Evolutionary conservation across 2,888 invertebrate species (phyloP), one percentile per base, ranked within the genome.

Genomic region (Agrypnus murinus): DNA sequence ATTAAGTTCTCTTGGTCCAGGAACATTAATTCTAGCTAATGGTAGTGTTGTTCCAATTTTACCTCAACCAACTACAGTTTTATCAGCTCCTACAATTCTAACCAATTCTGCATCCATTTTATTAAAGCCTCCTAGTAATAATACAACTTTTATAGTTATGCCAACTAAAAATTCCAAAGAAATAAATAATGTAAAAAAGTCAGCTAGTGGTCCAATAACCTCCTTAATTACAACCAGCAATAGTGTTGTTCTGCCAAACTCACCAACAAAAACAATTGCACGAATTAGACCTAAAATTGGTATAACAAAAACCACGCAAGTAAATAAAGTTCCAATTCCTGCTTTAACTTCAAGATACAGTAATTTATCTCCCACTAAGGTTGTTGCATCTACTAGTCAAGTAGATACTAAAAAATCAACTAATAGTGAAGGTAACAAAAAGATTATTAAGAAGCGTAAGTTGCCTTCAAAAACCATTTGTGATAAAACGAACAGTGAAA

Each of bases 281-380:
- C 40, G 25, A 2, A 69, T 72, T 50, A 62, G 57, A 46, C 72
- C 74, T 5, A 80, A 81, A 70, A 73, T 74, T n/a, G 82, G 80
- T 58, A 60, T 82, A 14, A 85, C 85, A 1, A 79, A 77, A 73
- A 84, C 85, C 1, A 84, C 84, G 2, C 85, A 84, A 73, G 80
- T 84, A 5, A 86, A 85, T 78, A 86, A 85, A 78, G 82, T 86
- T 17, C 86, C 86, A 7, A 86, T 86, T 63, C 85, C 86, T 4
- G 84, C 85, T 0, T 76, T 85, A 55, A 81, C 82, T 6, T 83
- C 84, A 10, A 77, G 77, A 31, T 83, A 82, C 76, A 79, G 45
- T 43, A 38, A 45, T 43, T 64, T 63, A 8, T 14, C 32, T 34
- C 10, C 38, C 4, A 40, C 19, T 7, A 55, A 65, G n/a, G 10